Base-by-base conservation (phyloP, 2,797 vertebrate species). In the Octomys mimax region DNA sequence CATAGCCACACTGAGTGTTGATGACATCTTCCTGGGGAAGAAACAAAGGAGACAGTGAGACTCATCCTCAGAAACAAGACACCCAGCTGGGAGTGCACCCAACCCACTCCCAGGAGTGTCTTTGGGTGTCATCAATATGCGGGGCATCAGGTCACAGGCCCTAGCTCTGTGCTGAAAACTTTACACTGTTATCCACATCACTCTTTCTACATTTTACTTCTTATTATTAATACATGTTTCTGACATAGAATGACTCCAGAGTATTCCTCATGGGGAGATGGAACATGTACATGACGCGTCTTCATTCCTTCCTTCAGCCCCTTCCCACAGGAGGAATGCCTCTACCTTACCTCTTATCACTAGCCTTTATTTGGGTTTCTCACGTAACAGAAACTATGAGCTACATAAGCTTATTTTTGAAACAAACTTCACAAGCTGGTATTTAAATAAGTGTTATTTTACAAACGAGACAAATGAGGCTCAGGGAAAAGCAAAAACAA, bases 1-100 rank as follows among this genome's bases (percentile, higher is more conserved):
- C 99, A 0, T 99, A 99, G 97, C 99, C 99, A 98, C 99, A 99
- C 97, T 99, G 99, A 82, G 99, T 99, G 98, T 99, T 99, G 98
- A 99, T 99, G 97, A 99, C 99, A 81, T 99, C 99, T 98, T 99
- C 99, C 99, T 99, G 98, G 86, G n/a, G 84, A 82, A 87, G 18
- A 89, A 95, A 97, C 89, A 97, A 97, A 46, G 97, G 95, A 97
- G 64, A 80, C 83, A 88, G 68, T 96, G 36, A 97, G 22, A 61
- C 24, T 78, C 75, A 80, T 77, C 84, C 54, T 26, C 52, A 36
- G 28, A 57, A 57, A 73, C 31, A n/a, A 68, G 33, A 79, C 86
- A 19, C 31, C 82, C 16, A 21, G 21, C 46, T 19, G 33, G 16
- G 10, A 57, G 11, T 8, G 8, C n/a, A 36, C n/a, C 75, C 66